Base-by-base conservation (phyloP, 1,140 invertebrate genomes). In the Pristionchus pacificus region DNA sequence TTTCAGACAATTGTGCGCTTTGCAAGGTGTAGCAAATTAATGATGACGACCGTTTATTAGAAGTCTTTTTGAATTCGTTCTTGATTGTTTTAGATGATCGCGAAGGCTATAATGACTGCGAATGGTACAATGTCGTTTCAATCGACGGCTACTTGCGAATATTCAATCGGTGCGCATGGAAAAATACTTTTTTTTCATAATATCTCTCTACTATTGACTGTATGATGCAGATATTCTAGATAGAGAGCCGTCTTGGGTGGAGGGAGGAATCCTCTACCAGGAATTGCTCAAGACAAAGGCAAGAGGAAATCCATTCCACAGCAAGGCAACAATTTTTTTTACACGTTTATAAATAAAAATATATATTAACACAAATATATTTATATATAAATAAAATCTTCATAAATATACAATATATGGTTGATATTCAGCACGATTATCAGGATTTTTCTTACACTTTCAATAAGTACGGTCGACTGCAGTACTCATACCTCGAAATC, bases 391-490 rank as follows among this genome's bases (percentile, higher is more conserved):
- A 19, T 49, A 49, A 49, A 49, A 10, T 49, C 38, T 10, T 10
- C 38, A 49, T 49, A 49, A 49, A 49, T 67, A 67, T 70, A 49
- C 38, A 49, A 19, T 49, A 10, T 19, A 10, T 49, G 6, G 38
- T 10, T 49, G 6, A 19, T 49, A 10, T 49, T 27, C 75, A 82
- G 57, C 80, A 81, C 62, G 80, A 79, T n/a, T 64, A 83, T 60
- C 77, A 81, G 29, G 80, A 78, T 0, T 83, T 81, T 49, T 82
- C 82, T 65, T 81, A 83, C 65, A 58, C 67, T 6, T 82, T 81
- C 59, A 74, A 79, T 15, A 68, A 77, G 55, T 62, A 80, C 15
- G 80, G 80, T 49, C 66, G 65, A 27, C 61, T 81, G 13, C 28
- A 61, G 13, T 73, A 82, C 25, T 81, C 80, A 0, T 67, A 77